Evolutionary conservation across 2,888 invertebrate genomes (phyloP).

Genomic region (Pomacea canaliculata): DNA sequence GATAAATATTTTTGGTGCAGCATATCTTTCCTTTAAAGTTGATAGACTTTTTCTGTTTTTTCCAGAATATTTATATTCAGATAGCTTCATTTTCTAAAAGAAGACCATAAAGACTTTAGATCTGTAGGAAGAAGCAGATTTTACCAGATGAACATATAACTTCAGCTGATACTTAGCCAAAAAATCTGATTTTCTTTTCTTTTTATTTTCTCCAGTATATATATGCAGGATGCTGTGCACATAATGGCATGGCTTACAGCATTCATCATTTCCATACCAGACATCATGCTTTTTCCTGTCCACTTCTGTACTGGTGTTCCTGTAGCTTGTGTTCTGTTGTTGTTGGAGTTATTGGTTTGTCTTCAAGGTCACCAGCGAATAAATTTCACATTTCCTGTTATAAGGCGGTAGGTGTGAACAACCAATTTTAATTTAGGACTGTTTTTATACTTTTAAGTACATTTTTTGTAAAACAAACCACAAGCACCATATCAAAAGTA

Average conservation of each 20-base stretch:
- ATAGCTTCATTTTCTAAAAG: too few species aligned
- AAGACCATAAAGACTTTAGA: too few species aligned
- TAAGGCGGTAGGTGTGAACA: constrained; percentile 13
- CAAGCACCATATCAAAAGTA: too few species aligned
- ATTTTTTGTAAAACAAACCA: too few species aligned
- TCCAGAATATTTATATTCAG: too few species aligned
- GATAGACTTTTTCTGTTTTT: too few species aligned
- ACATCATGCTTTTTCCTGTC: constrained; percentile 18
- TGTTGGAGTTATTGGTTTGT: constrained; percentile 9
- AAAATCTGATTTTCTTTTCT: background rate
- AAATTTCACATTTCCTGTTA: constrained; percentile 8
- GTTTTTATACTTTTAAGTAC: background rate
- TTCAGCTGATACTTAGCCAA: too few species aligned
- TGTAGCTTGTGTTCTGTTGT: constrained; percentile 10
- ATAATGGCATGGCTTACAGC: constrained; percentile 36
- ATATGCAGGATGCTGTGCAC: constrained; percentile 38
- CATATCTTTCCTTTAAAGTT: background rate
- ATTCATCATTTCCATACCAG: constrained; percentile 23
- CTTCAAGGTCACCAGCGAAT: constrained; percentile 2
- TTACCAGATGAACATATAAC: too few species aligned
- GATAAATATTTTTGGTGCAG: background rate
- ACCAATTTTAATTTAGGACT: background rate
- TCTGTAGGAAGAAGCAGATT: too few species aligned
- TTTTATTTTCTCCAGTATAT: constrained; percentile 33
- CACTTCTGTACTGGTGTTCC: background rate